Evolutionary conservation across 2,113 vertebrate genomes (phyloP), one percentile per base, ranked within the genome.

Genomic region (Anguilla rostrata): DNA sequence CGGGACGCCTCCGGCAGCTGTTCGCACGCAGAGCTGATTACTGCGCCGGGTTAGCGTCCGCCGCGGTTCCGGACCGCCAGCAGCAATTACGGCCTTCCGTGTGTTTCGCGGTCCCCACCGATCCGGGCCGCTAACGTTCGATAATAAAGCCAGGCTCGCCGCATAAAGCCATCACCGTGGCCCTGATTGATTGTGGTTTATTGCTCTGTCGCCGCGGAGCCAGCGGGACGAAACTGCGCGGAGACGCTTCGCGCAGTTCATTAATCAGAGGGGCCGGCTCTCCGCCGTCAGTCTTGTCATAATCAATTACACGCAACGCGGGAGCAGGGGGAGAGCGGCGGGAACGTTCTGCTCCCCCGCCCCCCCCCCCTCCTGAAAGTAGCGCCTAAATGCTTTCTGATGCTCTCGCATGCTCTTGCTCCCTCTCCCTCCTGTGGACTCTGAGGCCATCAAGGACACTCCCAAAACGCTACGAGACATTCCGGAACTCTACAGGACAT

Each of bases 101-200:
- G 80, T 84, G 89, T 49, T 84, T 71, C 43, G 89, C 46, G 83
- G 86, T 78, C 80, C 85, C 60, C 88, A 87, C 87, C 79, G 87
- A 92, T 91, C 84, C 87, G 75, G 84, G 85, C 86, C 81, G 90
- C 90, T 90, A 92, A 78, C 82, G 81, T 87, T 83, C n/a, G 84
- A 53, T 49, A 83, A 90, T 85, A 84, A 90, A 88, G 91, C 90
- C 89, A 88, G 90, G 91, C 39, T 89, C 92, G 92, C 89, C 90
- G 90, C 93, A 95, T 95, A 92, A 92, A 92, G 90, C 92, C 89
- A 90, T 94, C 92, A 92, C 92, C 92, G 90, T 89, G 87, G 89
- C 86, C 89, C 88, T 93, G 94, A 95, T 92, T 86, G 90, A 92
- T 90, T 87, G 86, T 88, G 91, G 85, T 94, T 91, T 93, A 92